Base-by-base conservation (phyloP, 2,113 vertebrate genomes). In the Camelus dromedarius region DNA sequence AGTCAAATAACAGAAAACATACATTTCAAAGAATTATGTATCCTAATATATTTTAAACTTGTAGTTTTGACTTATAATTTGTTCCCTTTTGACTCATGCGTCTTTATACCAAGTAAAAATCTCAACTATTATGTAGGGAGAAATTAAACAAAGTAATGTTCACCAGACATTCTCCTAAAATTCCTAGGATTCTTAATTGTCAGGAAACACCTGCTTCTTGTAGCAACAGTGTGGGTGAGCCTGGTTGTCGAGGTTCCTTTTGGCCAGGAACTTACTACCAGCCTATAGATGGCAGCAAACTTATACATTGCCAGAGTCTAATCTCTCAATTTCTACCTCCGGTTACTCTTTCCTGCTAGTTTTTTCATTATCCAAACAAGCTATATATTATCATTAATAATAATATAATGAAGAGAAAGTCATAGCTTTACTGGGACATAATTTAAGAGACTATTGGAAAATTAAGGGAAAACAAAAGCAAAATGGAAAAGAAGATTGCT, bases 241-340 rank as follows among this genome's bases (percentile, higher is more conserved):
- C 87, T n/a, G 12, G 80, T 50, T 12, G 26, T 52, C 48, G 42
- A 38, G 52, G 11, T 60, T 90, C 58, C 1, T 19, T 93, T 69
- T 75, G 50, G 1, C 88, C 95, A 75, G 66, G 96, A 95, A 93
- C 67, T 94, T 76, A 1, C 8, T 28, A 50, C 58, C 87, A 91
- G 93, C 95, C 98, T 97, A 98, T 98, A 98, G 98, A 92, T 98
- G 98, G 98, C 98, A 98, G 98, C 98, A 98, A 97, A 96, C 48
- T 79, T 98, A 98, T 97, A 97, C 95, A 97, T 80, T 50, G 32
- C 62, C n/a, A 54, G 62, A 46, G 3, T 26, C n/a, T 69, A 77
- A 35, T 8, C 50, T 97, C 88, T 85, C 92, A 80, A 62, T 93
- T 96, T 11, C 32, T 92, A 46, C n/a, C 98, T 98, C 79, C 90